phyloP scores from a whole-genome alignment of 2,888 invertebrate species.

The Apamea anceps region DNA sequence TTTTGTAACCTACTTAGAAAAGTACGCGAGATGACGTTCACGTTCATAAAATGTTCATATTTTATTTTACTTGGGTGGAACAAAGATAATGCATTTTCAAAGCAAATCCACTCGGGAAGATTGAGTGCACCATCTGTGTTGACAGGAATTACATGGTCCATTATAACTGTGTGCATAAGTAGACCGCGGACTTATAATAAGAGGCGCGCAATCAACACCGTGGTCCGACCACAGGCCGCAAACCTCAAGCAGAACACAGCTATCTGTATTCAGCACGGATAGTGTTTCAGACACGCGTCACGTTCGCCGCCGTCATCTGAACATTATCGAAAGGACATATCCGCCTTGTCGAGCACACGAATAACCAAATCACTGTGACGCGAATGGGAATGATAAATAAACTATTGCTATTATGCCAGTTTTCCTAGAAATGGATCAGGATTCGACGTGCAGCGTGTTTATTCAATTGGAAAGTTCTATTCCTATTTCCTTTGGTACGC shows the following conservation, averaged over 20 bases:
- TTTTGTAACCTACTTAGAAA: not conserved
- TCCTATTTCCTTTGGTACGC: constrained; percentile 40
- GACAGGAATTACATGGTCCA: constrained; percentile 20
- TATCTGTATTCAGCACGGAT: constrained; percentile 72
- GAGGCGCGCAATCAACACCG: constrained; percentile 72
- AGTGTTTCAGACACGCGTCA: constrained; percentile 72
- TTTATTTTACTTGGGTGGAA: not conserved
- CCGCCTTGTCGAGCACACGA: constrained; percentile 47
- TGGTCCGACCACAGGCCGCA: constrained; percentile 74
- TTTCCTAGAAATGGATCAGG: constrained; percentile 39
- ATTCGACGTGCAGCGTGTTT: constrained; percentile 24
- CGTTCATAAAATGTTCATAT: not conserved
- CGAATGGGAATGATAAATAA: constrained; percentile 49
- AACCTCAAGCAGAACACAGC: constrained; percentile 70
- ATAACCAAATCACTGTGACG: constrained; percentile 49
- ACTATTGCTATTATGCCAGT: constrained; percentile 39
- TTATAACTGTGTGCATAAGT: constrained; percentile 40
- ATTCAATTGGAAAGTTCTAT: constrained; percentile 32
- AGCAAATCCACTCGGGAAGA: not conserved
- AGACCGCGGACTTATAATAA: constrained; percentile 46
- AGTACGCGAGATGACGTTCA: not conserved
- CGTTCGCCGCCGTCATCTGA: constrained; percentile 55
- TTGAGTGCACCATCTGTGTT: not conserved
- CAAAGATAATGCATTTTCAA: not conserved
- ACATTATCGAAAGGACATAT: constrained; percentile 62